Base-by-base conservation (phyloP, 2,797 vertebrate species). In the Rhinichthys osculus region DNA sequence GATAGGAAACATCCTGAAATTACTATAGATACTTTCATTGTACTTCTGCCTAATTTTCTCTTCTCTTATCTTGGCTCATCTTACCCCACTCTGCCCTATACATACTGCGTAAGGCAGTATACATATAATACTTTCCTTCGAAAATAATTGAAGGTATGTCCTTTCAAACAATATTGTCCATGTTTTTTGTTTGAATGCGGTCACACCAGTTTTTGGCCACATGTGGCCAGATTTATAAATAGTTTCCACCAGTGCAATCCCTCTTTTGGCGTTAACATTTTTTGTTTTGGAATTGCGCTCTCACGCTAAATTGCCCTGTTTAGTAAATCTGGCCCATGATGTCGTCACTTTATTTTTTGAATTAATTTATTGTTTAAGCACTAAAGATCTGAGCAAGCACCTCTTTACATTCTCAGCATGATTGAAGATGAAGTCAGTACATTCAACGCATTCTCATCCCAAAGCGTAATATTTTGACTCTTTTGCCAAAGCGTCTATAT, bases 351-450 rank as follows among this genome's bases (percentile, higher is more conserved):
- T 8, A 57, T 62, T 80, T 80, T 35, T 19, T 27, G 70, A 19
- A 19, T 7, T 62, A 23, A 21, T 30, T 9, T 59, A 57, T 57
- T 84, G 17, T 77, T 69, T 84, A 42, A 10, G 47, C 50, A 52
- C 27, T 59, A 57, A 10, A n/a, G 40, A 40, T 27, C 27, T 70
- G 47, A 70, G 19, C 38, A 59, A 44, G 67, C 27, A 47, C 21
- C 11, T 42, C 50, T 85, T 78, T 78, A 70, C 4, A 78, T 44
- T 71, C 40, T 71, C 11, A 44, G 17, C 27, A 67, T 57, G 82
- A 78, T 54, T 62, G 69, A 52, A 78, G 76, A 73, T 81, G 71
- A 84, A 82, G 17, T 47, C 21, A 52, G 38, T 62, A 73, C 64
- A n/a, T n/a, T n/a, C n/a, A n/a, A n/a, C n/a, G n/a, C n/a, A n/a